phyloP scores from a whole-genome alignment of 2,797 vertebrate species.

The Falco biarmicus region DNA sequence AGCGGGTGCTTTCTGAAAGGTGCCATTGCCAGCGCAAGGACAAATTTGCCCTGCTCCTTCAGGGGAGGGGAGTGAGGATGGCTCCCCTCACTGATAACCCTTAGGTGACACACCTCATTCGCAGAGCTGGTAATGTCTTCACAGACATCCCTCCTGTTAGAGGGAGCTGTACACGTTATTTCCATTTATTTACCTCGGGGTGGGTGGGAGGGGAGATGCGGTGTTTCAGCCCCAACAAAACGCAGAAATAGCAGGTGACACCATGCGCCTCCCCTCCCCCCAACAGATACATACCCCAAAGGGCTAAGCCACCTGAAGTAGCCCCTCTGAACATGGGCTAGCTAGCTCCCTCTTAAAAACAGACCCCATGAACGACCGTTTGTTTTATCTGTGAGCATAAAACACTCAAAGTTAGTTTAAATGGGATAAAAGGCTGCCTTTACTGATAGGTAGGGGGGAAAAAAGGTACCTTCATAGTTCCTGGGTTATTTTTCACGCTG shows the following conservation, averaged over 20 bases:
- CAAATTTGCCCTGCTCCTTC: not conserved
- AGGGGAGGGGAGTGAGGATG: accelerated
- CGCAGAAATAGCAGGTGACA: not conserved
- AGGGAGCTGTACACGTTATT: not conserved
- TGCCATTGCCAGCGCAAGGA: not conserved
- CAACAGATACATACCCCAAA: not conserved
- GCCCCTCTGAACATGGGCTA: accelerated
- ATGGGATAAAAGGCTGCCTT: not conserved
- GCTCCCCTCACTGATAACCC: not conserved
- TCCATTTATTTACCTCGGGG: not conserved
- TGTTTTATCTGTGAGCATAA: not conserved
- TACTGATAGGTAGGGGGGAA: not conserved
- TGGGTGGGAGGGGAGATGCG: not conserved
- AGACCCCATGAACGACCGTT: not conserved
- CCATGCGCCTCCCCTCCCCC: accelerated
- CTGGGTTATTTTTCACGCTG: not conserved
- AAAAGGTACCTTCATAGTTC: not conserved
- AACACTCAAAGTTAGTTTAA: not conserved
- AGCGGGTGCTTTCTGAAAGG: not conserved
- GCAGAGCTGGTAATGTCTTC: not conserved
- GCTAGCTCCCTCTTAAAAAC: not conserved
- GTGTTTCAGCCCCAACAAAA: not conserved
- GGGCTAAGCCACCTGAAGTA: not conserved
- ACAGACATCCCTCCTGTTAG: not conserved
- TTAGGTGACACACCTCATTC: not conserved